Base-by-base conservation (phyloP, 2,888 invertebrate species). In the Cheilosia vulpina region DNA sequence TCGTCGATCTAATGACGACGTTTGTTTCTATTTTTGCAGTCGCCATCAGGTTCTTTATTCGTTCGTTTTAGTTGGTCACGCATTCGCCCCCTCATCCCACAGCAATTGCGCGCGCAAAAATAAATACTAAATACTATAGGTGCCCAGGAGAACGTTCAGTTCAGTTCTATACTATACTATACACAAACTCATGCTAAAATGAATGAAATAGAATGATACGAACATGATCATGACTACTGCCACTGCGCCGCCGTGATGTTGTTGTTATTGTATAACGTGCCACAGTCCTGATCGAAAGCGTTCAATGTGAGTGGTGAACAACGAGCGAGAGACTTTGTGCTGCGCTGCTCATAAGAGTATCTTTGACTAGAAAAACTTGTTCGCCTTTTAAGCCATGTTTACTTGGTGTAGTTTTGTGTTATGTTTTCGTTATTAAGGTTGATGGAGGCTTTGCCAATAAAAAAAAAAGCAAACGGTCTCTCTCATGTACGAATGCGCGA, bases 341-440 rank as follows among this genome's bases (percentile, higher is more conserved):
- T 62, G 34, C 34, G 53, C 75, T 27, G 38, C 38, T 38, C 13
- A 38, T 38, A 38, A 13, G 60, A 52, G 58, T 52, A 11, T 24
- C 27, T 82, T 76, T 62, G 78, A 84, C 83, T 79, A 75, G 84
- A 84, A 79, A 84, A 84, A 84, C 84, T 79, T 84, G 84, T 84
- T 84, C 84, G 84, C 84, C 84, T 79, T 78, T 80, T 84, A 79
- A 84, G 69, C 65, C 83, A 53, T 79, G 83, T 75, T 83, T 84
- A 84, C 79, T 84, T 73, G 83, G 68, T 69, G 73, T 69, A 69
- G 63, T 50, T 69, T 79, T 55, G 69, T 63, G 65, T 78, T 81
- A 38, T 63, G 19, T 63, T 77, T 82, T 72, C 68, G 57, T 68
- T 69, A 84, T 84, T 84, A 75, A 79, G 79, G 79, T 55, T 79